These are phyloP conservation scores for Sebastes taczanowskii DNA, from an alignment of 2,797 vertebrate genomes.

Conservation along the genomic window DNA sequence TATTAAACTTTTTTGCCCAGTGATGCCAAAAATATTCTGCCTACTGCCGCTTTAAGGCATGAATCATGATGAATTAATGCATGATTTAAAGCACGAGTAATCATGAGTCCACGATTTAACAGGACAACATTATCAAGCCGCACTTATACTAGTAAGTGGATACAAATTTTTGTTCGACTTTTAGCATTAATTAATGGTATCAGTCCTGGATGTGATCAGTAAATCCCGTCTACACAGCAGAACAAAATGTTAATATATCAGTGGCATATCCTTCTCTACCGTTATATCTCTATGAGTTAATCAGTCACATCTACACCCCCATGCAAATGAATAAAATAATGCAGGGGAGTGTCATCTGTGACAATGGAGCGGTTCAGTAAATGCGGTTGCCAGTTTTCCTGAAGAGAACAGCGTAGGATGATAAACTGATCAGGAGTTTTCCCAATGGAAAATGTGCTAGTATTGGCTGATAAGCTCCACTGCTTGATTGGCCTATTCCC, in stretches of 20 bases:
- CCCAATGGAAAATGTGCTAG: slow-evolving; percentile 24
- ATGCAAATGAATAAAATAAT: slow-evolving; percentile 34
- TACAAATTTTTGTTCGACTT: not conserved
- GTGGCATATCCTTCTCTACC: not conserved
- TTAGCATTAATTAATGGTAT: not conserved
- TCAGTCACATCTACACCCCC: slow-evolving; percentile 23
- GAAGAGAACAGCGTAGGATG: slow-evolving; percentile 35
- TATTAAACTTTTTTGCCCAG: too few relatives aligned
- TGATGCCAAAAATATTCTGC: too few relatives aligned
- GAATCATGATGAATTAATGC: not conserved
- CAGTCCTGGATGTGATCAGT: not conserved
- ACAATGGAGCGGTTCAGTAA: slow-evolving; percentile 35
- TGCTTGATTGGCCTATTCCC: slow-evolving; percentile 55
- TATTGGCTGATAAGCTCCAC: slow-evolving; percentile 42
- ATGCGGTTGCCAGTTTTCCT: slow-evolving; percentile 46
- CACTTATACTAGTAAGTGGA: not conserved
- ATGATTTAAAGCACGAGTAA: not conserved
- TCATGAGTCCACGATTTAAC: not conserved
- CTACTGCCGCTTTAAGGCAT: not conserved
- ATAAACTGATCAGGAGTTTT: slow-evolving; percentile 51
- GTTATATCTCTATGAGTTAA: not conserved
- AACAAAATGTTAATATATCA: slow-evolving; percentile 5
- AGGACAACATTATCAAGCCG: not conserved
- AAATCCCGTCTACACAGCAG: not conserved
- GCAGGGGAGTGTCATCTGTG: not conserved